Evolutionary conservation across 2,113 vertebrate species (phyloP).

Genomic region (Pyxicephalus adspersus): DNA sequence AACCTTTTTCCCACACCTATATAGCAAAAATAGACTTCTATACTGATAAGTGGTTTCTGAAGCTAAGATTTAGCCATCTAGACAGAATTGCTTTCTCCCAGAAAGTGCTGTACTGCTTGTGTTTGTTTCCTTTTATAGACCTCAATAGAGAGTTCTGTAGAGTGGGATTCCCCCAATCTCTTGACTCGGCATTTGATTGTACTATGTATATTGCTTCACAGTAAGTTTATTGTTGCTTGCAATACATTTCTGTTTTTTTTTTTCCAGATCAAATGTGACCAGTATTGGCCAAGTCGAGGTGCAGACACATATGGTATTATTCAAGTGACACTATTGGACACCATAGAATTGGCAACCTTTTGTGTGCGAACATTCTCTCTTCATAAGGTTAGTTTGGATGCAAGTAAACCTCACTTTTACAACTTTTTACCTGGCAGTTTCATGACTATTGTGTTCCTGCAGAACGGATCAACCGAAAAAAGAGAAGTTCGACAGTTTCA

Average conservation of each 20-base stretch:
- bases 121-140: no score
- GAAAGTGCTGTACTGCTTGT: no score
- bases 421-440: neutral
- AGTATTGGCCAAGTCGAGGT: constrained; percentile 95
- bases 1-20: no score
- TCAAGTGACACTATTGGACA: constrained; percentile 93
- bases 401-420: neutral
- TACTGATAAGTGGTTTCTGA: no score
- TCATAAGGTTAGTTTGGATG: constrained; percentile 82
- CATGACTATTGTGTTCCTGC: constrained; percentile 9
- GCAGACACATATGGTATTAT: constrained; percentile 96
- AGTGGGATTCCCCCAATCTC: no score
- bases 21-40: no score
- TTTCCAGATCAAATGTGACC: constrained; percentile 93
- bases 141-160: no score
- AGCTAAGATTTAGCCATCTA: no score
- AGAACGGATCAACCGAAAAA: constrained; percentile 97
- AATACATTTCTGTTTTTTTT: neutral
- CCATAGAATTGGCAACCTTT: constrained; percentile 95
- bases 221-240: no score
- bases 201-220: no score
- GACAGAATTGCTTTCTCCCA: no score
- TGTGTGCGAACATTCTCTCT: constrained; percentile 95
- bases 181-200: no score
- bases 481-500: constrained; percentile 97